A percentile compares a stretch with the other conserved stretches of the same genome.
Evolutionary conservation across 1,140 invertebrate genomes (phyloP).

Genomic region (Drosophila truncata): DNA sequence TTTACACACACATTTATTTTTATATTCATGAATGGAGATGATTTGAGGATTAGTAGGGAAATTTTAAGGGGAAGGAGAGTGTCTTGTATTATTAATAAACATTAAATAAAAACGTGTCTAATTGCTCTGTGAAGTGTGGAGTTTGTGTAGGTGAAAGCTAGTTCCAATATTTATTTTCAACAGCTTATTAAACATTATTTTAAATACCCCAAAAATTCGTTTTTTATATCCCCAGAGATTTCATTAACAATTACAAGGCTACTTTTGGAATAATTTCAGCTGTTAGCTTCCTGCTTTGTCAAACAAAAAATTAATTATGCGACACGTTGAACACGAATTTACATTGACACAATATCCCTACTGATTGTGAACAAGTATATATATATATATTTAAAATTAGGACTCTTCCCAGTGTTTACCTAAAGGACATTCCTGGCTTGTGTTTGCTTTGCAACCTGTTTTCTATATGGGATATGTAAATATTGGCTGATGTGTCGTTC

Average conservation of each 20-base stretch:
- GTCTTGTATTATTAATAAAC: background rate
- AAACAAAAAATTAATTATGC: constrained; percentile 40
- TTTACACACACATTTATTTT: constrained; percentile 21
- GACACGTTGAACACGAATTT: constrained; percentile 27
- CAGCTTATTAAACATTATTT: background rate
- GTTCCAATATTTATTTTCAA: background rate
- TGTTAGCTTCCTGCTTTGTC: background rate
- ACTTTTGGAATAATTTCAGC: constrained; percentile 1
- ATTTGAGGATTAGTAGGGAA: background rate
- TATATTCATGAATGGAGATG: constrained; percentile 46
- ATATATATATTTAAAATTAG: constrained; percentile 18
- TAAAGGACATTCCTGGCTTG: constrained; percentile 41
- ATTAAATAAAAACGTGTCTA: constrained; percentile 2
- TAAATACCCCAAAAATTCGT: background rate
- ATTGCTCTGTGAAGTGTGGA: constrained; percentile 24
- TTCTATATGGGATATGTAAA: constrained; percentile 54
- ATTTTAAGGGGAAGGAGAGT: background rate
- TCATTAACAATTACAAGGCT: background rate
- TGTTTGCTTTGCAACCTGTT: constrained; percentile 35
- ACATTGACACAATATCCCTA: constrained; percentile 15
- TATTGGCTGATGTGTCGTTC: constrained; percentile 43
- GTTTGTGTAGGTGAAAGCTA: background rate
- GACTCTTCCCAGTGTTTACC: constrained; percentile 56
- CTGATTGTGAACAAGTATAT: constrained; percentile 5
- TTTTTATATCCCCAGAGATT: constrained; percentile 18